Base-by-base conservation (phyloP, 2,797 vertebrate genomes). In the Holocentrus rufus region DNA sequence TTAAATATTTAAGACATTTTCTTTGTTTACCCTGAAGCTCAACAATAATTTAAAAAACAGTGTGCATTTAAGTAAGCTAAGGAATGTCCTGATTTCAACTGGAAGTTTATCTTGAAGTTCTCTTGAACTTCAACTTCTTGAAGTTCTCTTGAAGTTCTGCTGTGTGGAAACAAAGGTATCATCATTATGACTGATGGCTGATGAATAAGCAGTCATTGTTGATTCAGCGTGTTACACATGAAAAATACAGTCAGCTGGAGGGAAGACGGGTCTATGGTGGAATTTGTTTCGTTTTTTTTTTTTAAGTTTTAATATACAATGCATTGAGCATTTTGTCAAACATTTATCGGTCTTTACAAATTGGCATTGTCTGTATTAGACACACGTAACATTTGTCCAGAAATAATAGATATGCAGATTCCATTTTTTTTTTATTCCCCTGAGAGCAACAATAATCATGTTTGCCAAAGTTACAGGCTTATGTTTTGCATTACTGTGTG, bases 381-480 rank as follows among this genome's bases (percentile, higher is more conserved):
- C 36, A 39, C 36, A 39, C 2, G 10, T 39, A 39, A 39, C 36
- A 13, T 13, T 2, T 39, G 11, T 31, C 53, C 22, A 59, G 1
- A 77, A 46, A 31, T 47, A 79, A 22, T 36, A 69, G n/a, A 11
- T 58, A 27, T 73, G 11, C 50, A 61, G 46, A 20, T 42, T 73
- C 15, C 25, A 60, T 34, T 31, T 39, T 46, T 64, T n/a, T 73
- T 56, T 64, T 60, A 34, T 34, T 8, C 49, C 4, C 39, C 65
- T 63, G 42, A 62, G 49, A 25, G 25, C 50, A 73, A 57, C 31
- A 56, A 68, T 44, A 76, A 74, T 11, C 27, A 15, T 67, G 34
- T 80, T 73, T 90, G 82, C 89, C 89, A 92, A 91, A 91, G 84
- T 83, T 63, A 39, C 82, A 65, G 67, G 70, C 53, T 76, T 77